Base-by-base conservation (phyloP, 2,888 invertebrate species). In the Minunthozetes semirufus region DNA sequence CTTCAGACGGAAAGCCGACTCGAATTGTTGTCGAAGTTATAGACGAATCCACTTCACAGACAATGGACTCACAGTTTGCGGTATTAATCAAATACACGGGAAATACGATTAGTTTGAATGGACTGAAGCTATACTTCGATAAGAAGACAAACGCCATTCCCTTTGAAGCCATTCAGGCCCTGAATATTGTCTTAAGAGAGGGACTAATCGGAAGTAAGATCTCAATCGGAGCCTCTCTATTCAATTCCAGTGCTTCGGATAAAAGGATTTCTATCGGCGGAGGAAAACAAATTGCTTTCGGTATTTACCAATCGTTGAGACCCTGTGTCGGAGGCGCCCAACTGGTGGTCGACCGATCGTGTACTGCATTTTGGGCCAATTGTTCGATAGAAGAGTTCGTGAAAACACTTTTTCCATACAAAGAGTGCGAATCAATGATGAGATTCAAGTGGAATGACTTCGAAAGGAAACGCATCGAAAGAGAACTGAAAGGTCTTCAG, bases 371-470 rank as follows among this genome's bases (percentile, higher is more conserved):
- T 48, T 63, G 38, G 13, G 46, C 46, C 25, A 50, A 38, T 11
- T 29, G 63, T 29, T 48, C 29, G 9, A 50, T 74, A 1, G 66
- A 74, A 19, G 66, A 74, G 17, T 74, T 63, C 27, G 46, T 74
- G 19, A 15, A 50, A 6, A 59, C n/a, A 8, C 17, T 68, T 29
- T 68, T 68, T 46, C 46, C 42, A 29, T 46, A n/a, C 29, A 68
- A 42, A 46, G 38, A 46, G 33, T 19, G 68, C 46, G 66, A 42
- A 63, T 68, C 73, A 48, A 38, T 68, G 22, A 33, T 68, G 68
- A 4, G 46, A 68, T 46, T n/a, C n/a, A 63, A 66, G 22, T 74
- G 74, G 75, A 71, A 56, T 75, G 75, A 70, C 48, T 72, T 72
- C 53, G 27, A 22, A 19, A 29, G 70, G 6, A 75, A 75, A 27